phyloP scores from a whole-genome alignment of 2,797 vertebrate species.

The Trematomus bernacchii region DNA sequence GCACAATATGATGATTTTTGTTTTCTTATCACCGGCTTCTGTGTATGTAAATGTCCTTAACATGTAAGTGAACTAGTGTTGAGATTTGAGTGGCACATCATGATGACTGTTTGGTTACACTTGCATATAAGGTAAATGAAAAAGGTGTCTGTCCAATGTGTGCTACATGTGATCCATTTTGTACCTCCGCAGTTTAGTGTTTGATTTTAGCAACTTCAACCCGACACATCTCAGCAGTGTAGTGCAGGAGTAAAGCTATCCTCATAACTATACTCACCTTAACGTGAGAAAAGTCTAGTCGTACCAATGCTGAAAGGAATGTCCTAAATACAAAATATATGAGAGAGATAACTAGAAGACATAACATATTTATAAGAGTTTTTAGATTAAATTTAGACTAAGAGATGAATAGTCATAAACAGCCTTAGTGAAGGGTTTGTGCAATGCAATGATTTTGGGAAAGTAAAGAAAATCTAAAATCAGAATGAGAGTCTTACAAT shows the following conservation, averaged over 20 bases:
- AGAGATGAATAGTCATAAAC: conserved; percentile 19
- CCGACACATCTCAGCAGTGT: conserved; percentile 48
- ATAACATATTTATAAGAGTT: conserved; percentile 50
- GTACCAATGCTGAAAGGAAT: conserved; percentile 49
- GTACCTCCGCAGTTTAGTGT: conserved; percentile 31
- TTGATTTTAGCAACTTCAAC: conserved; percentile 29
- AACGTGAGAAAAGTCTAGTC: conserved; percentile 41
- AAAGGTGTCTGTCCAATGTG: conserved; percentile 34
- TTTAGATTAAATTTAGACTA: conserved; percentile 50
- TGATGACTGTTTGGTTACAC: conserved; percentile 48
- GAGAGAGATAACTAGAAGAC: conserved; percentile 48
- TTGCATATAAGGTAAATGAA: conserved; percentile 34
- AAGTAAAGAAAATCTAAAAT: conserved; percentile 43
- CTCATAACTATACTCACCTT: conserved; percentile 6
- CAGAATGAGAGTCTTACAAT: conserved; percentile 48
- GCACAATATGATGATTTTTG: conserved; percentile 67
- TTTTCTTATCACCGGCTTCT: conserved; percentile 63
- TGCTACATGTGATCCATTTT: conserved; percentile 47
- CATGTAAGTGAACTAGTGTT: conserved; percentile 49
- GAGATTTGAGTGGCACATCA: conserved; percentile 39
- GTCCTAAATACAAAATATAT: conserved; percentile 37
- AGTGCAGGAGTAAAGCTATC: conserved; percentile 61
- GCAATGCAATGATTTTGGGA: conserved; percentile 63
- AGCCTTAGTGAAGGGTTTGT: conserved; percentile 57
- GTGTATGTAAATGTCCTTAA: conserved; percentile 62